Base-by-base conservation (phyloP, 2,888 invertebrate genomes). In the Zhuqinia jingwanae region DNA sequence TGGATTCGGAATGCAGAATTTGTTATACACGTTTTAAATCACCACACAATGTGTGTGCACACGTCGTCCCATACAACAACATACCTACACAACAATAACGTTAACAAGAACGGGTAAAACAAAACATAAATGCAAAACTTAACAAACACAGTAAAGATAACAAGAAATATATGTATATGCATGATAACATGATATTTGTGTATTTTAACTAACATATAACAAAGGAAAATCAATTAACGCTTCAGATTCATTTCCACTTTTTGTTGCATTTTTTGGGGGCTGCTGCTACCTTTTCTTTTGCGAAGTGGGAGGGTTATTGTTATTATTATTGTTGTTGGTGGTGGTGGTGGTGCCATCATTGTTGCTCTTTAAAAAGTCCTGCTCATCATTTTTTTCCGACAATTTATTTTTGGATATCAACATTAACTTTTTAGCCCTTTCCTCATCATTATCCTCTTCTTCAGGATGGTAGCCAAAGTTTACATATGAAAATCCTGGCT, bases 401-500 rank as follows among this genome's bases (percentile, higher is more conserved):
- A 20, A 36, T 22, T 13, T 50, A 6, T 30, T 17, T 8, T 11
- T 17, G 50, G 15, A 5, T 30, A 58, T 56, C 76, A n/a, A n/a
- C n/a, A 58, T 58, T 22, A 58, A 22, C 17, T 50, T 73, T n/a
- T 45, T 42, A 15, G 50, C 50, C 2, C 2, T 11, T 56, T 45
- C 73, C n/a, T n/a, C n/a, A 45, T 58, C 73, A 10, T 78, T 77
- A 22, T 81, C 81, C 2, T 68, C 80, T 50, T 76, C 83, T 11
- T 84, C 86, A 2, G 81, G 77, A 75, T 70, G 84, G 56, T 86
- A 90, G n/a, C 88, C 90, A 75, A 89, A 82, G 45, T 90, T 90
- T 5, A 78, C 88, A 50, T 85, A 90, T 6, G 90, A 88, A 85
- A 91, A 91, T 10, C 79, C 90, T 1, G 90, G 90, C 75, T 90